Conservation (phyloP, 2,797 vertebrate genomes). For the Mallotus villosus region DNA sequence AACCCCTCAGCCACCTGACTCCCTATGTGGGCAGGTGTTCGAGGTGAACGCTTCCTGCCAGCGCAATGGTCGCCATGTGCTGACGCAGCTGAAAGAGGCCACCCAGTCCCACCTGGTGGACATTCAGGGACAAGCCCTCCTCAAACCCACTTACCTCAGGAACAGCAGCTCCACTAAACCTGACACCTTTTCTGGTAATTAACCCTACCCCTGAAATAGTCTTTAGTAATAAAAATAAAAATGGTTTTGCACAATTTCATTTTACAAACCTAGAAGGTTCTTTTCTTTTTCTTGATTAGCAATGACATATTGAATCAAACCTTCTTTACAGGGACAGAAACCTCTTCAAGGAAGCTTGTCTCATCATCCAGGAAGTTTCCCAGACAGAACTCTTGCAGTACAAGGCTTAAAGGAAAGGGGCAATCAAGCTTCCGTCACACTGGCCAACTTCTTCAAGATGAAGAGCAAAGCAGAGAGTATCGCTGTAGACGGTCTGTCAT, state of each 20-base stretch:
- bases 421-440: slow-evolving; percentile 66
- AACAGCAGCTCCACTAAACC: slow-evolving; percentile 41
- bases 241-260: no score
- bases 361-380: slow-evolving; percentile 74
- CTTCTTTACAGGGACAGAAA: slow-evolving; percentile 71
- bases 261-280: no score
- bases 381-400: slow-evolving; percentile 51
- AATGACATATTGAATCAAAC: not conserved
- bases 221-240: no score
- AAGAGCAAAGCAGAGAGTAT: slow-evolving; percentile 68
- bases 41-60: slow-evolving; percentile 95
- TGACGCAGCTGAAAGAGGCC: slow-evolving; percentile 91
- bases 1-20: not conserved
- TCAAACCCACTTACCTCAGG: slow-evolving; percentile 85
- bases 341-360: slow-evolving; percentile 72
- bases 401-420: slow-evolving; percentile 45
- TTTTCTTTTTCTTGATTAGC: not conserved
- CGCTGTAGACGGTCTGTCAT: slow-evolving; percentile 18
- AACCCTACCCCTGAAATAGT: slow-evolving; percentile 39
- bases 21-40: slow-evolving; percentile 77
- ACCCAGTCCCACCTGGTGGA: slow-evolving; percentile 96
- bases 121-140: slow-evolving; percentile 74
- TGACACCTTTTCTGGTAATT: slow-evolving; percentile 76
- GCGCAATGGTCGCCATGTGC: slow-evolving; percentile 84
- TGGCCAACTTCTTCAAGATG: slow-evolving; percentile 84